Conservation (phyloP, 2,797 vertebrate species). For the Phaenicophaeus curvirostris region DNA sequence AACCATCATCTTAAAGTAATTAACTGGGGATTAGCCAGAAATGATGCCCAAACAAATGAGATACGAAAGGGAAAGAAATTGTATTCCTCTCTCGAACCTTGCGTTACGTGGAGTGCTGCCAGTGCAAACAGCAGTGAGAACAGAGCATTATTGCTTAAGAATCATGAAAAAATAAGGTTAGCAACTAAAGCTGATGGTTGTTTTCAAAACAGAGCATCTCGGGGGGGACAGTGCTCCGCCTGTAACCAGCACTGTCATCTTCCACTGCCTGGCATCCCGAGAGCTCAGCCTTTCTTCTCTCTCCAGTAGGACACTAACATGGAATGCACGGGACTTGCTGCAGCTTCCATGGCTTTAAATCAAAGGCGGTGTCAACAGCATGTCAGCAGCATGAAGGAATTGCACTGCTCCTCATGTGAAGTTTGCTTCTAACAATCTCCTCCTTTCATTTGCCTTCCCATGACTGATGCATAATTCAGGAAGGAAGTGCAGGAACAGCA, state of each 20-base stretch:
- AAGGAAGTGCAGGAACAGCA: accelerated
- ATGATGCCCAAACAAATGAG: slow-evolving; percentile 52
- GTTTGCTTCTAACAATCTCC: background rate
- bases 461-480: background rate
- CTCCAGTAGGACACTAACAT: background rate
- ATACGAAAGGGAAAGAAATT: slow-evolving; percentile 21
- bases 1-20: slow-evolving; percentile 39
- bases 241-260: background rate
- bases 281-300: accelerated
- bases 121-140: background rate
- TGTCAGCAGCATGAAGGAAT: background rate
- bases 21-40: slow-evolving; percentile 54
- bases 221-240: background rate
- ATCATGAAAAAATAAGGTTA: background rate
- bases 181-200: background rate
- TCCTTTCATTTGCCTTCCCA: background rate
- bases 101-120: background rate
- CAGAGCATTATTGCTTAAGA: background rate
- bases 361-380: background rate
- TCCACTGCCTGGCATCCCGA: accelerated
- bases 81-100: background rate
- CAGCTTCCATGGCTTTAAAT: background rate
- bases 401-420: accelerated
- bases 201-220: background rate
- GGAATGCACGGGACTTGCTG: background rate